phyloP scores from a whole-genome alignment of 2,113 vertebrate genomes.

The Myanophis thanlyinensis region DNA sequence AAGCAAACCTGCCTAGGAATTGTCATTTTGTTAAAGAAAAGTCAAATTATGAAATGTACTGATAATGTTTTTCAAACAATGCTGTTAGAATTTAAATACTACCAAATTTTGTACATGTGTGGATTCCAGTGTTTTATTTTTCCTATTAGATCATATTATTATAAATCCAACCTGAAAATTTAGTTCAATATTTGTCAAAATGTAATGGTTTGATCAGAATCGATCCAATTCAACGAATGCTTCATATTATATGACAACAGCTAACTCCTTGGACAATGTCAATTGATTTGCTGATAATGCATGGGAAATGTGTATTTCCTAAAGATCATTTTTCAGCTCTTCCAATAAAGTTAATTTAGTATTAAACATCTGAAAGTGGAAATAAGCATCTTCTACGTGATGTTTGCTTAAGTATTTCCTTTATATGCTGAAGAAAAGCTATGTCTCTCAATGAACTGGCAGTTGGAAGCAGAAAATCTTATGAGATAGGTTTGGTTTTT shows the following conservation, averaged over 20 bases:
- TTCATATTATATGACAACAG: not conserved
- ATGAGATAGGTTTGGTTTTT: not conserved
- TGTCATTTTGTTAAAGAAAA: not conserved
- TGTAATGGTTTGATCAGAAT: not conserved
- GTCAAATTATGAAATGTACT: not conserved
- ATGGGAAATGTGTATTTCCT: not conserved
- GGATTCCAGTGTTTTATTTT: not conserved
- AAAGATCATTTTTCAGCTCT: not conserved
- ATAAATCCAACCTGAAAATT: not conserved
- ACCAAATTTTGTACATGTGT: not conserved
- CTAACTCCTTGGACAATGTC: not conserved
- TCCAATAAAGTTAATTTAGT: not conserved
- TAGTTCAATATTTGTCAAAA: not conserved
- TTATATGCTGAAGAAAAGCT: not conserved
- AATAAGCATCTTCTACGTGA: not conserved
- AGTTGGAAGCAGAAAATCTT: not conserved
- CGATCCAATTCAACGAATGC: not conserved
- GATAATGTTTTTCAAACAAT: not conserved
- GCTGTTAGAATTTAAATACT: not conserved
- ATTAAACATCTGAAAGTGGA: not conserved
- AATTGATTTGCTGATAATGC: not conserved
- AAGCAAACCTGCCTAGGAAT: not conserved
- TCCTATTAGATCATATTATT: not conserved
- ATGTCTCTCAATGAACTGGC: not conserved
- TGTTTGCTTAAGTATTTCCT: not conserved